Percentiles rank a stretch among this genome's conserved stretches.
Conservation (phyloP, 2,113 vertebrate genomes). For the Silurus asotus region DNA sequence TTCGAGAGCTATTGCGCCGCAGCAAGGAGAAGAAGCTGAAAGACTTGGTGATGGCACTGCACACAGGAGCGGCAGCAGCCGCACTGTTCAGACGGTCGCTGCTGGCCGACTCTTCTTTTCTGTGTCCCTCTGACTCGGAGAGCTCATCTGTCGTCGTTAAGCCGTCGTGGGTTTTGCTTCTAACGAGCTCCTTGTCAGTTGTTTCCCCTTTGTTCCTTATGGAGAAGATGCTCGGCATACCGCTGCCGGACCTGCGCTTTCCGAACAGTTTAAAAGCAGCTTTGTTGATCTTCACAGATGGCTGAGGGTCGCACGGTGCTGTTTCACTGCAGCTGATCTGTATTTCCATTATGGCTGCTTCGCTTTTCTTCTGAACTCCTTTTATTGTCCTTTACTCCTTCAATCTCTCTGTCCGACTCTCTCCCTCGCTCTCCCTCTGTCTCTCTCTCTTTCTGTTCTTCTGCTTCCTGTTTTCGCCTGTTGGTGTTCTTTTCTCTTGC, state of each 20-base stretch:
- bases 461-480: conserved; percentile 62
- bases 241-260: conserved; percentile 82
- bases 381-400: conserved; percentile 53
- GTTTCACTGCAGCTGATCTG: conserved; percentile 83
- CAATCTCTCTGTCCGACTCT: conserved; percentile 54
- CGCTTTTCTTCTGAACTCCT: conserved; percentile 53
- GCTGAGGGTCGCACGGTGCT: conserved; percentile 78
- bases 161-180: conserved; percentile 92
- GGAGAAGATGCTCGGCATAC: conserved; percentile 92
- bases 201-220: conserved; percentile 86
- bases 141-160: conserved; percentile 74
- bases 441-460: conserved; percentile 47
- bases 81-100: conserved; percentile 67
- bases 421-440: conserved; percentile 47
- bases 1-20: conserved; percentile 77
- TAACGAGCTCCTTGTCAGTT: conserved; percentile 76
- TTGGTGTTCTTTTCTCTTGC: conserved; percentile 64
- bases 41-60: conserved; percentile 85
- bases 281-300: conserved; percentile 92
- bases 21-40: conserved; percentile 92
- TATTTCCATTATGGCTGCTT: conserved; percentile 81
- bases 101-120: conserved; percentile 73
- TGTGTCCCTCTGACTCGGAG: conserved; percentile 69
- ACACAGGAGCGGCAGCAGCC: conserved; percentile 54
- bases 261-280: conserved; percentile 95